Percentiles rank a stretch among this genome's conserved stretches.
These are phyloP conservation scores for Ernsta delagoae DNA, from an alignment of 2,888 invertebrate genomes.

Conservation along the genomic window DNA sequence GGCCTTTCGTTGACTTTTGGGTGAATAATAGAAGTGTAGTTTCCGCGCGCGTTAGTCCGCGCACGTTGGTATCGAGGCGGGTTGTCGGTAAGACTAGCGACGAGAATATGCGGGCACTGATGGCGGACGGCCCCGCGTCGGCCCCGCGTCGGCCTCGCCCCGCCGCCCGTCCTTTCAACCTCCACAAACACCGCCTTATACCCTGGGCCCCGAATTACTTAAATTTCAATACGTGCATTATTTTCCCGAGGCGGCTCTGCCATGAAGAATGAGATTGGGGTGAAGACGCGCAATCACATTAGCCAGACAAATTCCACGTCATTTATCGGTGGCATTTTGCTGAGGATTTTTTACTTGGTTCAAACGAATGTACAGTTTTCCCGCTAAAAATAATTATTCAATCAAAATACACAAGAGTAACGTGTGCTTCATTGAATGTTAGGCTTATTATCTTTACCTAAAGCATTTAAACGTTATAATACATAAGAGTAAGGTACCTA, in stretches of 20 bases:
- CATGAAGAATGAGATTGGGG: conserved; percentile 12
- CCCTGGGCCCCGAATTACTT: conserved; percentile 42
- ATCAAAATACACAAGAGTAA: neutral
- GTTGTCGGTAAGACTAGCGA: too few species aligned
- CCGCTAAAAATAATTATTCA: neutral
- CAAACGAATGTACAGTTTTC: too few species aligned
- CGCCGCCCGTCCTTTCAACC: conserved; percentile 42
- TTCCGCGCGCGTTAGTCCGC: too few species aligned
- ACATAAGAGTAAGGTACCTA: neutral
- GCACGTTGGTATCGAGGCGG: too few species aligned
- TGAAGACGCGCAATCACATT: conserved; percentile 15
- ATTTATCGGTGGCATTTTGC: neutral
- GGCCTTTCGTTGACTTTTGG: conserved; percentile 54
- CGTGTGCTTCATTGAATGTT: neutral
- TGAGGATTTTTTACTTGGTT: neutral
- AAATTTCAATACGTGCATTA: conserved; percentile 38
- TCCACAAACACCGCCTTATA: conserved; percentile 47
- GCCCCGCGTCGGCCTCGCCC: conserved; percentile 46
- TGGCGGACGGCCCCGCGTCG: too few species aligned
- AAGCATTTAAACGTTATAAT: neutral
- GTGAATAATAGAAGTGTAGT: conserved; percentile 55
- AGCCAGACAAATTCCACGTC: conserved; percentile 1
- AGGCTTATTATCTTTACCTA: neutral
- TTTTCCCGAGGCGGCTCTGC: conserved; percentile 19
- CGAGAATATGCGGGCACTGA: too few species aligned